Evolutionary conservation across 2,888 invertebrate genomes (phyloP).

Genomic region (Ptychoptera contaminata): DNA sequence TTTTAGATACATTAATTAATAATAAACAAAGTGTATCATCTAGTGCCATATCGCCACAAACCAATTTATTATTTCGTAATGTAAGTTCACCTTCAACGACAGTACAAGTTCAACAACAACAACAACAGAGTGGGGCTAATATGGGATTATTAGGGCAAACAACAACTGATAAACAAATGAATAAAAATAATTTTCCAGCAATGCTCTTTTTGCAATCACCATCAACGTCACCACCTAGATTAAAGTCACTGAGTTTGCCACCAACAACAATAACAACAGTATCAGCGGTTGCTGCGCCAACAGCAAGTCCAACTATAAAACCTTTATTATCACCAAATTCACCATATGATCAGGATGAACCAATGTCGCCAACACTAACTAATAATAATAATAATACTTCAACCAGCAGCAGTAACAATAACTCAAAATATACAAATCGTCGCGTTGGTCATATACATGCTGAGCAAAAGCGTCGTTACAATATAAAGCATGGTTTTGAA

Average conservation of each 20-base stretch:
- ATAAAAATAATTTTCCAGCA: conserved; percentile 5
- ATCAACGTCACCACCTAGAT: conserved; percentile 1
- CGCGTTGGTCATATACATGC: conserved; percentile 87
- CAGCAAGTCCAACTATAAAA: conserved; percentile 31
- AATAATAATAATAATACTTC: background rate
- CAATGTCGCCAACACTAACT: conserved; percentile 40
- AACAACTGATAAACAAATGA: too few species aligned
- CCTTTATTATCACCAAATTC: conserved; percentile 12
- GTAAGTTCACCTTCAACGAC: conserved; percentile 10
- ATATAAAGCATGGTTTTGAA: conserved; percentile 94
- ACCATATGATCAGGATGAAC: conserved; percentile 24
- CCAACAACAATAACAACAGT: conserved; percentile 1
- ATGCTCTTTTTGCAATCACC: conserved; percentile 1
- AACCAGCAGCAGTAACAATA: background rate
- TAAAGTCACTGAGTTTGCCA: conserved; percentile 6
- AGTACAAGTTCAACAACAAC: conserved; percentile 8
- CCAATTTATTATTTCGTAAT: background rate
- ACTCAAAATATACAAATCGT: conserved; percentile 31
- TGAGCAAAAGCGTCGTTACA: conserved; percentile 88
- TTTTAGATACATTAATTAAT: too few species aligned
- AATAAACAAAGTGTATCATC: conserved; percentile 17
- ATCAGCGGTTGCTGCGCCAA: conserved; percentile 1
- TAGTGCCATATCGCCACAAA: conserved; percentile 18
- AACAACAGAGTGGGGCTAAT: conserved; percentile 10
- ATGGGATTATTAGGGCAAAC: background rate